Evolutionary conservation across 23 tunicate species (phyloP), one percentile per base, ranked within the genome.

Genomic region (Ascidia mentula): DNA sequence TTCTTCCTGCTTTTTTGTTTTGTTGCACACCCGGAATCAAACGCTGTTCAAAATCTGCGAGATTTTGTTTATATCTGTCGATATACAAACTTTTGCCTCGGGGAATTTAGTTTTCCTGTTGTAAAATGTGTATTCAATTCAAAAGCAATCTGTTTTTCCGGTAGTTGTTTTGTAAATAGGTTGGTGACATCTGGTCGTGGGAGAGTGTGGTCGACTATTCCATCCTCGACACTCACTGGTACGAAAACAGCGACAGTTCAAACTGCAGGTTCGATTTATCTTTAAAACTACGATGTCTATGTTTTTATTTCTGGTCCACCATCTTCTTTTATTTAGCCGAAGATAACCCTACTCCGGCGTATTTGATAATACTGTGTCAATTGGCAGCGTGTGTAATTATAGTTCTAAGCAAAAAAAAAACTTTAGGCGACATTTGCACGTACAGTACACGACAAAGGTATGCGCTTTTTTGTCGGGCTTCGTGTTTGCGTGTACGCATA

Each of bases 161-260:
- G 15, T 15, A 42, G 24, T 53, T 6, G 65, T 53, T 9, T 53
- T 5, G 13, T 53, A 71, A 71, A 9, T 42, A 72, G 72, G 78
- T 85, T 34, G 82, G 76, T 5, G 83, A 69, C 31, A 40, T 79
- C 24, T 85, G 89, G 89, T 83, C 70, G 42, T 85, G 89, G 89
- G 71, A 69, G 24, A 85, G 89, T 46, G 83, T 85, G n/a, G 82
- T 85, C 0, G 89, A 85, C 40, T 78, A 78, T 17, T 61, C 83
- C 1, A 70, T 85, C 18, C 35, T 85, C n/a, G 81, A 85, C 36
- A 78, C 89, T 69, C 42, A 36, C 31, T 85, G 89, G 89, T 85
- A 77, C 20, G 80, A 77, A 1, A 77, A 77, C 80, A 30, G 53
- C 69, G 80, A 77, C 69, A 39, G 31, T 32, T 77, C 60, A 6